Percentiles rank a stretch among this genome's conserved stretches.
phyloP scores from a whole-genome alignment of 2,888 invertebrate genomes.

The Orchestes rusci region DNA sequence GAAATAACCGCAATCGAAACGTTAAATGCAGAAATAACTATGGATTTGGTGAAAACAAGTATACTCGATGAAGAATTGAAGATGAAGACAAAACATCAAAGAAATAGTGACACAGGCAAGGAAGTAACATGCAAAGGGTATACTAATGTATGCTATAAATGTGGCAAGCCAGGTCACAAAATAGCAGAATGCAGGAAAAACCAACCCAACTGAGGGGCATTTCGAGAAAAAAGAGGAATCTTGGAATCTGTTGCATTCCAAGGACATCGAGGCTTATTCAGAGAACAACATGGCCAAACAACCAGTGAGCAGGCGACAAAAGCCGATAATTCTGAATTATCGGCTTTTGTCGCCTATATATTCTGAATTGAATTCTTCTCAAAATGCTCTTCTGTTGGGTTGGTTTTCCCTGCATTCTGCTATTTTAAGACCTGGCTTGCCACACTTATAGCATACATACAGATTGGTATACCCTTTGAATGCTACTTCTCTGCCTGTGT shows the following conservation, averaged over 20 bases:
- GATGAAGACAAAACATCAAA: not conserved
- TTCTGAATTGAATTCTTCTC: too few species aligned
- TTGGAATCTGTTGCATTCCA: not conserved
- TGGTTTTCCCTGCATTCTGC: too few species aligned
- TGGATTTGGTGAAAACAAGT: constrained; percentile 11
- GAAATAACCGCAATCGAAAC: constrained; percentile 6
- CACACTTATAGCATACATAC: too few species aligned
- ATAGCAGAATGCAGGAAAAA: constrained; percentile 2
- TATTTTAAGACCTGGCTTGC: too few species aligned
- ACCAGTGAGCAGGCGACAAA: not conserved
- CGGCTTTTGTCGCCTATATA: too few species aligned
- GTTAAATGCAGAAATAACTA: constrained; percentile 4
- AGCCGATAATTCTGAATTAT: not conserved
- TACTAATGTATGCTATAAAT: constrained; percentile 2
- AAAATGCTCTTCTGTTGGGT: too few species aligned
- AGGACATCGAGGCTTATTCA: constrained; percentile 2
- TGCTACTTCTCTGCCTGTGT: too few species aligned
- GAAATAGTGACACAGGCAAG: not conserved
- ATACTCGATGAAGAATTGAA: constrained; percentile 13
- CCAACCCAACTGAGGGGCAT: constrained; percentile 1
- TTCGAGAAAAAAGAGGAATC: constrained; percentile 1
- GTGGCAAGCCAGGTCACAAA: constrained; percentile 5
- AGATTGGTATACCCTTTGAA: too few species aligned
- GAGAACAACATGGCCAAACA: not conserved
- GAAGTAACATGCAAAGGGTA: not conserved